phyloP scores from a whole-genome alignment of 1,140 invertebrate species.

The Caenorhabditis remanei region DNA sequence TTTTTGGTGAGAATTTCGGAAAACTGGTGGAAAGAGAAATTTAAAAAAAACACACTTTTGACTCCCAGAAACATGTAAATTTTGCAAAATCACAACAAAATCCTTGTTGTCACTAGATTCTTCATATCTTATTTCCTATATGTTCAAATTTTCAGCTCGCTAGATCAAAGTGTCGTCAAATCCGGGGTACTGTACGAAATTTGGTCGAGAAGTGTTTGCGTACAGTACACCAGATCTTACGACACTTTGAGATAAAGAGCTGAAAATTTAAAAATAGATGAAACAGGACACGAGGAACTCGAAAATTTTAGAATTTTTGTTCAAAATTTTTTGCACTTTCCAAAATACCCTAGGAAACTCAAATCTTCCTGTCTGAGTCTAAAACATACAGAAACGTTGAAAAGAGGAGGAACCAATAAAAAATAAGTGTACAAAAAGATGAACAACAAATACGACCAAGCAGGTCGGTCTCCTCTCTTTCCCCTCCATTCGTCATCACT shows the following conservation, averaged over 20 bases:
- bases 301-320: too few species aligned
- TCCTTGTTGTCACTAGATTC: not conserved
- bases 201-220: too few species aligned
- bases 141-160: not conserved
- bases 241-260: too few species aligned
- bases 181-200: not conserved
- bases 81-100: not conserved
- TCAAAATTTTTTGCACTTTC: too few species aligned
- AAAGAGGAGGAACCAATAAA: not conserved
- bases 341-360: too few species aligned
- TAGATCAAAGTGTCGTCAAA: not conserved
- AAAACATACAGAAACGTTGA: not conserved
- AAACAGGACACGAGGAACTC: too few species aligned
- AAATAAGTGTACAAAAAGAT: not conserved
- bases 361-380: too few species aligned
- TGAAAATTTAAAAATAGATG: too few species aligned
- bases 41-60: not conserved
- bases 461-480: not conserved
- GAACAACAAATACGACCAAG: slow-evolving; percentile 16
- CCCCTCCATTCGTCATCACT: not conserved
- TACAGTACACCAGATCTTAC: too few species aligned
- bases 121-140: not conserved
- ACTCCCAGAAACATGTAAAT: too few species aligned
- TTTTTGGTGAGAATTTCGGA: not conserved
- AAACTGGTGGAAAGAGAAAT: too few species aligned